Conservation (phyloP, 2,113 vertebrate species). For the Mungos mungo region DNA sequence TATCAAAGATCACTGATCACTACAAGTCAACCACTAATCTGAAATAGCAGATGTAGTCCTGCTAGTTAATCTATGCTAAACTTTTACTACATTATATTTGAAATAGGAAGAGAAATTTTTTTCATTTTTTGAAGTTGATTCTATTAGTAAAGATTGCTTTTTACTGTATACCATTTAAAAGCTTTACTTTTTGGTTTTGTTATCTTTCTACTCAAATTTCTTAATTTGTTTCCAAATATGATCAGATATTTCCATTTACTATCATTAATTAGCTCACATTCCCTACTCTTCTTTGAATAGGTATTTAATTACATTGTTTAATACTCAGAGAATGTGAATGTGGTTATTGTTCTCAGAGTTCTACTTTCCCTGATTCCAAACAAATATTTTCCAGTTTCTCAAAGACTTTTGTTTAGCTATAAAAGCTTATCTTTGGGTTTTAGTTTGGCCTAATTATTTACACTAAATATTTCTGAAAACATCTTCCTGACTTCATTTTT, state of each 20-base stretch:
- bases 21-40: not conserved
- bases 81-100: not conserved
- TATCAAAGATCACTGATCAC: not conserved
- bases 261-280: not conserved
- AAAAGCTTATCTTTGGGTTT: not conserved
- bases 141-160: not conserved
- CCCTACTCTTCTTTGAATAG: not conserved
- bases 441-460: not conserved
- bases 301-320: not conserved
- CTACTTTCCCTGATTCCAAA: not conserved
- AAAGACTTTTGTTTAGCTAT: not conserved
- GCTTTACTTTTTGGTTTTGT: not conserved
- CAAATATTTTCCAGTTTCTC: not conserved
- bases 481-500: not conserved
- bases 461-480: conserved; percentile 1
- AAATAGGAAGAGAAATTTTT: not conserved
- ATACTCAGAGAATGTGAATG: not conserved
- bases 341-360: not conserved
- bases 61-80: not conserved
- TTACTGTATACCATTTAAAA: not conserved
- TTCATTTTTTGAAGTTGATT: not conserved
- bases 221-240: not conserved
- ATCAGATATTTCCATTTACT: conserved; percentile 9
- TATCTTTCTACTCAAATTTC: not conserved
- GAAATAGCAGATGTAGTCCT: not conserved